Evolutionary conservation across 1,140 invertebrate species (phyloP).

Genomic region (Eufriesea mexicana): DNA sequence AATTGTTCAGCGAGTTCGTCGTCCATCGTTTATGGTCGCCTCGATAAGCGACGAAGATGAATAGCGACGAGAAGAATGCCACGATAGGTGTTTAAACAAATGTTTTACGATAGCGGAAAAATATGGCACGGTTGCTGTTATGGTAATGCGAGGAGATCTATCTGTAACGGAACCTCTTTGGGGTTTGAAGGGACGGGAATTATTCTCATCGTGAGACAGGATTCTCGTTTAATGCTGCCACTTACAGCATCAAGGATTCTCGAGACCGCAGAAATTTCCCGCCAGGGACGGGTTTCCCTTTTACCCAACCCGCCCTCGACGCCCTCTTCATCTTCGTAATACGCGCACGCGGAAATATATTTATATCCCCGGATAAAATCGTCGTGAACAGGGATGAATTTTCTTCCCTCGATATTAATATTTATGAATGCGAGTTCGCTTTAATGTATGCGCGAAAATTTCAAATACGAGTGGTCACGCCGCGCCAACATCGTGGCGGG

Average conservation of each 20-base stretch:
- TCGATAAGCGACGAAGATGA: neutral
- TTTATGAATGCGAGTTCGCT: constrained; percentile 32
- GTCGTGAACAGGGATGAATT: constrained; percentile 13
- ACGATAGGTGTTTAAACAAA: constrained; percentile 36
- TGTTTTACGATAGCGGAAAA: constrained; percentile 18
- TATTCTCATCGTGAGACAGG: constrained; percentile 34
- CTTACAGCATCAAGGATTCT: constrained; percentile 30
- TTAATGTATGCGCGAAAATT: constrained; percentile 30
- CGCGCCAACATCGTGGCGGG: neutral
- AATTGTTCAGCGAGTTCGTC: neutral
- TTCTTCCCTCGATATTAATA: constrained; percentile 31
- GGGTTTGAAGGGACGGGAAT: neutral
- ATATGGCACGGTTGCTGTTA: neutral
- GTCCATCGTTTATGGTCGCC: neutral
- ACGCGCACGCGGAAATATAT: constrained; percentile 24
- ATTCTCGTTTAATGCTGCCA: constrained; percentile 42
- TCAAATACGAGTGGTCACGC: constrained; percentile 2
- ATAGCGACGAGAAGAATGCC: constrained; percentile 16
- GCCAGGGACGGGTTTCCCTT: constrained; percentile 19
- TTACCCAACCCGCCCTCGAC: neutral
- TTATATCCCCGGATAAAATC: constrained; percentile 15
- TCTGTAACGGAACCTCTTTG: constrained; percentile 21
- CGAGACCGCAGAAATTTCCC: constrained; percentile 36
- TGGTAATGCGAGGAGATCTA: constrained; percentile 20
- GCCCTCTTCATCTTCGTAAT: constrained; percentile 1